phyloP scores from a whole-genome alignment of 2,888 invertebrate genomes.

The Agrochola circellaris region DNA sequence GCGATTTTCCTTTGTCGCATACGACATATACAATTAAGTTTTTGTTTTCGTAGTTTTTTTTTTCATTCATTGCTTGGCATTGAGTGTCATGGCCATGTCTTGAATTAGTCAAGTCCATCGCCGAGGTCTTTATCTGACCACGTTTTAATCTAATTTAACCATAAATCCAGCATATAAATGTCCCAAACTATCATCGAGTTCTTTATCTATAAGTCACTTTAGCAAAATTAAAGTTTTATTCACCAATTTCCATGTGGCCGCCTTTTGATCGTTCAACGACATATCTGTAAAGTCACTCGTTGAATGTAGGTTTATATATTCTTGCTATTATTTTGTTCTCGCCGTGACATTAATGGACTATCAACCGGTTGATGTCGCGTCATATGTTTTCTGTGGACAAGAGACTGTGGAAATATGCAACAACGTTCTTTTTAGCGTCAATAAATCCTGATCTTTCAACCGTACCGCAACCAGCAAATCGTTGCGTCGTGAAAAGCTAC shows the following conservation, averaged over 20 bases:
- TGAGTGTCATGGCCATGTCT: slow-evolving; percentile 12
- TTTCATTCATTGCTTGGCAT: slow-evolving; percentile 13
- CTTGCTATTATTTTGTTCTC: slow-evolving; percentile 74
- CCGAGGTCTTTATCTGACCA: slow-evolving; percentile 49
- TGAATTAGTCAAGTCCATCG: slow-evolving; percentile 42
- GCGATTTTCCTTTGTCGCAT: neutral
- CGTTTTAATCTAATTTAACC: slow-evolving; percentile 54
- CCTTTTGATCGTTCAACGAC: slow-evolving; percentile 60
- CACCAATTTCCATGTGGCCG: slow-evolving; percentile 31
- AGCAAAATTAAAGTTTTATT: slow-evolving; percentile 51
- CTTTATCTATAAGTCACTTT: slow-evolving; percentile 51
- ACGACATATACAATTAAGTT: too few relatives aligned
- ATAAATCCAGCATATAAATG: slow-evolving; percentile 51
- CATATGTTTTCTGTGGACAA: slow-evolving; percentile 66
- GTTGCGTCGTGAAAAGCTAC: slow-evolving; percentile 18
- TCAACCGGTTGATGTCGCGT: slow-evolving; percentile 73
- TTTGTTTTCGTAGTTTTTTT: neutral
- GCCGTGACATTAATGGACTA: slow-evolving; percentile 80
- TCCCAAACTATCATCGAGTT: slow-evolving; percentile 48
- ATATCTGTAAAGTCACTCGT: slow-evolving; percentile 67
- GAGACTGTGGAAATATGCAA: slow-evolving; percentile 60
- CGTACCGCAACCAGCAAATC: slow-evolving; percentile 20
- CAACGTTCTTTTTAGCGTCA: slow-evolving; percentile 51
- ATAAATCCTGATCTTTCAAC: slow-evolving; percentile 58
- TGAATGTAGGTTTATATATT: slow-evolving; percentile 63